Percentiles rank a stretch among this genome's conserved stretches.
Conservation (phyloP, 2,888 invertebrate genomes). For the Dinocampus coccinellae region DNA sequence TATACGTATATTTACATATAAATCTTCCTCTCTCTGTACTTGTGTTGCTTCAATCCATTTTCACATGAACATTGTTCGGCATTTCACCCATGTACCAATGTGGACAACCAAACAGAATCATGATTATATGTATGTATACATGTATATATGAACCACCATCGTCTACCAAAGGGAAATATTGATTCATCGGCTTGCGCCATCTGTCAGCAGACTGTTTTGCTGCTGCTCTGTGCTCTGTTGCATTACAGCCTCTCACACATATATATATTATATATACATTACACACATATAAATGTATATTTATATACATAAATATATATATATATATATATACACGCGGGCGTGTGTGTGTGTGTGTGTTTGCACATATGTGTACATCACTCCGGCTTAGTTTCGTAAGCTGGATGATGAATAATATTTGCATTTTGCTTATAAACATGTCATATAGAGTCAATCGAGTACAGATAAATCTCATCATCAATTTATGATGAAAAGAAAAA, state of each 20-base stretch:
- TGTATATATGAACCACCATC: background rate
- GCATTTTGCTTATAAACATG: conserved; percentile 52
- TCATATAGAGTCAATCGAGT: conserved; percentile 24
- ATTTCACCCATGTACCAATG: conserved; percentile 30
- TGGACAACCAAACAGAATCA: conserved; percentile 24
- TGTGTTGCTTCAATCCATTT: conserved; percentile 24
- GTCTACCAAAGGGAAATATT: conserved; percentile 48
- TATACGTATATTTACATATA: no score
- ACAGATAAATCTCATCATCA: conserved; percentile 1
- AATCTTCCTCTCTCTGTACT: conserved; percentile 16
- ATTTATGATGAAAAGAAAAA: conserved; percentile 11
- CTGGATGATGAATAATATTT: conserved; percentile 55
- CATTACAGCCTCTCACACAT: conserved; percentile 5
- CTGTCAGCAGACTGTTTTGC: conserved; percentile 52
- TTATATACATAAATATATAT: background rate
- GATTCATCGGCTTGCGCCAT: conserved; percentile 59
- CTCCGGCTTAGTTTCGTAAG: conserved; percentile 52
- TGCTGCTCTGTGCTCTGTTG: conserved; percentile 21
- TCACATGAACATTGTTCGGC: conserved; percentile 28
- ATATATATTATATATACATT: background rate
- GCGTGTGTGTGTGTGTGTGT: conserved; percentile 15
- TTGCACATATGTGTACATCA: conserved; percentile 23
- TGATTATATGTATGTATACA: background rate
- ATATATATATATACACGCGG: background rate
- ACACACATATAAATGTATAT: conserved; percentile 7